Base-by-base conservation (phyloP, 1,140 invertebrate genomes). In the Sesamia nonagrioides region DNA sequence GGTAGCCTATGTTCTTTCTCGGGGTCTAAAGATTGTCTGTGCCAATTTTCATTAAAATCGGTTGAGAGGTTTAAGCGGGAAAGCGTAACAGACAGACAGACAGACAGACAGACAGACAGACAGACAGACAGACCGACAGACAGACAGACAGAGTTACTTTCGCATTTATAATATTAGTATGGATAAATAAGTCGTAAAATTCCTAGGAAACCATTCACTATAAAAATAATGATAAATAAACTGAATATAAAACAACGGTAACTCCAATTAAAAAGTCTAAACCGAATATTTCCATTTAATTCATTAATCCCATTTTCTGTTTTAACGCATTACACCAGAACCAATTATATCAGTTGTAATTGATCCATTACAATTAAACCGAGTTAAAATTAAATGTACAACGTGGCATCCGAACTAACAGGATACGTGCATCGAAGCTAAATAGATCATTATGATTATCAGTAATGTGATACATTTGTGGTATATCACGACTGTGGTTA, bases 361-460 rank as follows among this genome's bases (percentile, higher is more conserved):
- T 40, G 37, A 8, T 6, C 2, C 37, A 6, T 40, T 40, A 3
- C 37, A 42, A 66, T 66, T 58, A 33, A 13, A 45, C 6, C 8
- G 17, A 66, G 42, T 66, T 66, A 42, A 66, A 66, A 66, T 66
- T 66, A 42, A 17, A 40, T 40, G 60, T 42, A 13, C n/a, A 42
- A 42, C 8, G 17, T 63, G 17, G 17, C n/a, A 17, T 42, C 61
- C 42, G 35, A 40, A 42, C 15, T 17, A 63, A n/a, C 33, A 18
- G 40, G 7, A 27, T 27, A 66, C 17, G 61, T 42, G 61, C 21
- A 66, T 66, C 61, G 61, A 21, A 66, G 17, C 17, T 6, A 42
- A 66, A 66, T 42, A 66, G n/a, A 66, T 66, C 37, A 66, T 66
- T 66, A 66, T 66, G 42, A 42, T 42, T 18, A 66, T 66, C 35